Percentiles rank a stretch among this genome's conserved stretches.
Evolutionary conservation across 1,140 invertebrate genomes (phyloP).

Genomic region (Limonius californicus): DNA sequence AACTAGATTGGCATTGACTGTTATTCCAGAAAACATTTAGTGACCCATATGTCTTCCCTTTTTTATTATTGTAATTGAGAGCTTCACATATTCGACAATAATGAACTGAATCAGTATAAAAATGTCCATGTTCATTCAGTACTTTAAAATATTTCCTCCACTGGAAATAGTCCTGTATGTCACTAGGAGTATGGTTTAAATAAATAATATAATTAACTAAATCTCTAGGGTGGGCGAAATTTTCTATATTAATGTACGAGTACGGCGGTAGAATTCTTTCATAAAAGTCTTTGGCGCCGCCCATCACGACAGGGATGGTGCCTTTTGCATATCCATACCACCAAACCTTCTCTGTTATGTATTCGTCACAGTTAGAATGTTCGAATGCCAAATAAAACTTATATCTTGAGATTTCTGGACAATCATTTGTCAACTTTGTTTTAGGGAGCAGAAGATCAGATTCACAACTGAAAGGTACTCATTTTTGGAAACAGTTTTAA

Average conservation of each 20-base stretch:
- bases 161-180: conserved; percentile 61
- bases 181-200: conserved; percentile 53
- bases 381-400: conserved; percentile 76
- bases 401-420: conserved; percentile 55
- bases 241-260: conserved; percentile 70
- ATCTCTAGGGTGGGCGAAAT: conserved; percentile 60
- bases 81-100: conserved; percentile 80
- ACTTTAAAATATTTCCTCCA: conserved; percentile 67
- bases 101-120: conserved; percentile 62
- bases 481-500: background rate
- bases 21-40: conserved; percentile 51
- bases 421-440: conserved; percentile 54
- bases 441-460: too few relatives aligned
- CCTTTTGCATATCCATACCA: conserved; percentile 59
- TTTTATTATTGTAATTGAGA: conserved; percentile 58
- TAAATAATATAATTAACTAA: conserved; percentile 60
- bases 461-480: background rate
- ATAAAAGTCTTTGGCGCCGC: conserved; percentile 53
- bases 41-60: conserved; percentile 53
- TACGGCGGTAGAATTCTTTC: conserved; percentile 55
- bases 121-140: conserved; percentile 71
- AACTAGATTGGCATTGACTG: conserved; percentile 47
- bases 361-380: conserved; percentile 68
- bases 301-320: conserved; percentile 69
- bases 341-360: conserved; percentile 69